Evolutionary conservation across 2,888 invertebrate species (phyloP), one percentile per base, ranked within the genome.

Genomic region (Agriopis aurantiaria): DNA sequence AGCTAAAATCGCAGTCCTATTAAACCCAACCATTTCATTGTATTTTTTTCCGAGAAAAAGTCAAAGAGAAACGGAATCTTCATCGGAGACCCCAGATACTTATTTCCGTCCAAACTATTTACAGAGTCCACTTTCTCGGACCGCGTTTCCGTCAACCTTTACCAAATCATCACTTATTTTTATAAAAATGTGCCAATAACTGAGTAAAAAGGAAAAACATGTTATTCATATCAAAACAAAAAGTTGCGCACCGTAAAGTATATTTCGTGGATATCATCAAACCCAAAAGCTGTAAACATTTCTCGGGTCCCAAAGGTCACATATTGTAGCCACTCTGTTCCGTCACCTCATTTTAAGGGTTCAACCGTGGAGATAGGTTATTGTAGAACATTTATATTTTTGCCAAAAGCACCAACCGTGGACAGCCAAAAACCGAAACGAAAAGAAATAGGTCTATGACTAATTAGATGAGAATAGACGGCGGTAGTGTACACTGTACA

Each of bases 311-410:
- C 84, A 62, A 56, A 77, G 83, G 83, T 75, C 82, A 74, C 80
- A 82, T 82, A 81, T 83, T 80, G 80, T 78, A 75, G 76, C 78
- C 83, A 77, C 80, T 78, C 79, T 77, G 66, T 63, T 49, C 78
- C 78, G 77, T 74, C 78, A 81, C 78, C 81, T 84, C 81, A 78
- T 84, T 84, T 73, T 72, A 68, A 66, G 70, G 70, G 70, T 63
- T 53, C 45, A 73, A 73, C 70, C 75, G 64, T 67, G 62, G 65
- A 55, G 23, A 17, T 65, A 66, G 70, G 55, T 55, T 58, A 57
- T 76, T 59, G 69, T 66, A 71, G 70, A 71, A 62, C 5, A 46
- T 3, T 17, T 33, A 41, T 8, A 40, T n/a, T 9, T 4, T 53
- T 9, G 0, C 23, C 7, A 48, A 17, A 11, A 4, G 40, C n/a